Evolutionary conservation across 2,888 invertebrate species (phyloP), one percentile per base, ranked within the genome.

Genomic region (Zonitis immaculata): DNA sequence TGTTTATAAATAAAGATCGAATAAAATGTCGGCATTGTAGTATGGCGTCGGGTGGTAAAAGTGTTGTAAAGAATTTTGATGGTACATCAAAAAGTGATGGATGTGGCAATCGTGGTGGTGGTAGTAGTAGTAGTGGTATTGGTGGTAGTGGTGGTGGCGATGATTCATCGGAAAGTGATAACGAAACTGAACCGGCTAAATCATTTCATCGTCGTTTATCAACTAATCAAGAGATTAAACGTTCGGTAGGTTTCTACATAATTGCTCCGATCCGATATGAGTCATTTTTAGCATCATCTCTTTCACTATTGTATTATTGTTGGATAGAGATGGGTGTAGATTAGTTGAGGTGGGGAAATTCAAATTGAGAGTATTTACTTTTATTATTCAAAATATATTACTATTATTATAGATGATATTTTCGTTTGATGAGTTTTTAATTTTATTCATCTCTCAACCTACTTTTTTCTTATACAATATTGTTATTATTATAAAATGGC

Each of bases 221-320:
- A 56, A 91, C 89, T 57, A 89, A 89, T 77, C 87, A 86, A 76
- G 88, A 88, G 76, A 85, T 88, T 73, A 89, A 87, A 75, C 83
- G 85, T 77, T 81, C 88, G 82, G 91, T 91, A 79, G 80, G 83
- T 79, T 66, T 58, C 44, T 50, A 53, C 26, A 46, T 27, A 46
- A n/a, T n/a, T n/a, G n/a, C n/a, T n/a, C n/a, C n/a, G n/a, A n/a
- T n/a, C n/a, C n/a, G n/a, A n/a, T n/a, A n/a, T n/a, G n/a, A n/a
- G n/a, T n/a, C n/a, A n/a, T n/a, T n/a, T n/a, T n/a, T n/a, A n/a
- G n/a, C n/a, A n/a, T 22, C 22, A 22, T 22, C 3, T 5, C 3
- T 22, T 5, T 22, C 22, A 22, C 22, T 22, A 22, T 22, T 22
- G 22, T 22, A 22, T 22, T 22, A n/a, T 22, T 22, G 22, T 22